Evolutionary conservation across 2,113 vertebrate genomes (phyloP).

Genomic region (Phrynocephalus versicolor): DNA sequence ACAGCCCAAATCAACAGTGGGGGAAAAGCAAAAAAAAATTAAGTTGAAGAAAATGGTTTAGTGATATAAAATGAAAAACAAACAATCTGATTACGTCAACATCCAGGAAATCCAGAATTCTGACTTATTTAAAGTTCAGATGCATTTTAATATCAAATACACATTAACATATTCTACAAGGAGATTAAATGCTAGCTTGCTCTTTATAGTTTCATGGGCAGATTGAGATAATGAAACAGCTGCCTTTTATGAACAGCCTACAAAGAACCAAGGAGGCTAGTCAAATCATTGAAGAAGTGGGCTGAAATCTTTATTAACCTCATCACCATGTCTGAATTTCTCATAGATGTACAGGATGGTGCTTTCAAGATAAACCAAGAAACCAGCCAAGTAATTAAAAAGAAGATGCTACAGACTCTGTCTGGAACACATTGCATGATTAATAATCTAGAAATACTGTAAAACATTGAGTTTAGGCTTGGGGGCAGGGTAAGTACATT

Average conservation of each 20-base stretch:
- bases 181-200: neutral
- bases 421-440: conserved; percentile 12
- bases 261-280: conserved; percentile 16
- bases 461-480: conserved; percentile 5
- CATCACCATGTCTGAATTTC: conserved; percentile 9
- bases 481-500: neutral
- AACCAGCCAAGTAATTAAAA: conserved; percentile 36
- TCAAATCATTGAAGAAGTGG: neutral
- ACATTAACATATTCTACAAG: neutral
- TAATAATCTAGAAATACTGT: conserved; percentile 28
- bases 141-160: conserved; percentile 5
- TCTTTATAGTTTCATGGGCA: conserved; percentile 37
- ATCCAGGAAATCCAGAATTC: neutral
- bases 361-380: conserved; percentile 28
- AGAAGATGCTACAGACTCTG: neutral
- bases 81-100: neutral
- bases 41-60: neutral
- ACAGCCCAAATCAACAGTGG: neutral
- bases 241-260: conserved; percentile 25
- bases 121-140: neutral
- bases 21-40: neutral
- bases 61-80: neutral
- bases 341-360: conserved; percentile 3
- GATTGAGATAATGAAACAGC: conserved; percentile 24
- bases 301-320: conserved; percentile 24